Evolutionary conservation across 2,797 vertebrate genomes (phyloP).

Genomic region (Neoniphon sammara): DNA sequence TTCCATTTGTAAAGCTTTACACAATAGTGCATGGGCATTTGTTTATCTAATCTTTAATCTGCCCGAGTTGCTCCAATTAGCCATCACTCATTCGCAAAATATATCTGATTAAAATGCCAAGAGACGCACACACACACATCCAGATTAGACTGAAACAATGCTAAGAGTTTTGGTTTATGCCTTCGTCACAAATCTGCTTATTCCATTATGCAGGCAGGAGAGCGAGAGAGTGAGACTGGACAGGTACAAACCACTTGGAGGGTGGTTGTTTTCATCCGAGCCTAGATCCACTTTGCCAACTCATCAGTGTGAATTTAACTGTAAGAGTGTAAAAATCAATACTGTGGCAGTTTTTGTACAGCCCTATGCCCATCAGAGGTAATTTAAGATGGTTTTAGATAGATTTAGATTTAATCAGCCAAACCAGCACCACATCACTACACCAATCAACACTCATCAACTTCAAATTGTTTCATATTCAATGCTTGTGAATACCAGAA

Average conservation of each 20-base stretch:
- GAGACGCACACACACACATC: neutral
- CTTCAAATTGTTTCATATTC: too few species aligned
- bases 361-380: too few species aligned
- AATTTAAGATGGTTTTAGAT: too few species aligned
- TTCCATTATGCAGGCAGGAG: constrained; percentile 45
- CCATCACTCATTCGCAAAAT: neutral
- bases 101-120: neutral
- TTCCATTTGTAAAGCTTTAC: neutral
- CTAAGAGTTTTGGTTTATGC: constrained; percentile 21
- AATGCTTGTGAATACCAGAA: too few species aligned
- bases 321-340: too few species aligned
- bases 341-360: too few species aligned
- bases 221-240: constrained; percentile 6
- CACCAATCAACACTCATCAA: too few species aligned
- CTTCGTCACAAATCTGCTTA: constrained; percentile 57
- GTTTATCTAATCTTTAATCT: constrained; percentile 13
- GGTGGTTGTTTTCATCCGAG: neutral
- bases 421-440: too few species aligned
- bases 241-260: neutral
- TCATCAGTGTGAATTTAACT: too few species aligned
- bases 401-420: too few species aligned
- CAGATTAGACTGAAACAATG: constrained; percentile 45
- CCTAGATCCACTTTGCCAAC: too few species aligned
- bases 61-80: constrained; percentile 11
- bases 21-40: neutral